Percentiles rank a stretch among this genome's conserved stretches.
Conservation (phyloP, 1,140 invertebrate genomes). For the Araneus ventricosus region DNA sequence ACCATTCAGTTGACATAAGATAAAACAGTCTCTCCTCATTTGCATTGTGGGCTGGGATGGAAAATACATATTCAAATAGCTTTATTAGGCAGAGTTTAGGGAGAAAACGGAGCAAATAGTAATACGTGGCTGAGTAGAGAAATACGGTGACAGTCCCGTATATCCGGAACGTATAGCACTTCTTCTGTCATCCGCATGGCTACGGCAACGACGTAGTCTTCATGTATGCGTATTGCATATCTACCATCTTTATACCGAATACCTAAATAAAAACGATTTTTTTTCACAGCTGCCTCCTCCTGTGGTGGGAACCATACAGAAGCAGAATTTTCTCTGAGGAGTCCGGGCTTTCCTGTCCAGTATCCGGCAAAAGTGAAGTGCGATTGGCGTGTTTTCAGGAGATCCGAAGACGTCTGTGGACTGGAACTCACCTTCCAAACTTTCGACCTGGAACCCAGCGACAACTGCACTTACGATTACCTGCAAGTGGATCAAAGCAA, state of each 20-base stretch:
- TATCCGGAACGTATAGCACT: no score
- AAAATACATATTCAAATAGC: no score
- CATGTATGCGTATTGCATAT: no score
- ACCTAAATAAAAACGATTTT: neutral
- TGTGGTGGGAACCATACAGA: constrained; percentile 21
- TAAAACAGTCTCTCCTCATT: no score
- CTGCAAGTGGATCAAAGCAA: constrained; percentile 76
- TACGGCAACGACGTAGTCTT: no score
- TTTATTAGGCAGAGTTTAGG: no score
- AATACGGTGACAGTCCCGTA: no score
- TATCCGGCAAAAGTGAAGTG: constrained; percentile 75
- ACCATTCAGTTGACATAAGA: no score
- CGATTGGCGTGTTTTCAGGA: constrained; percentile 68
- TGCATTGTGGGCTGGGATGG: no score
- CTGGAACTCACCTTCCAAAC: constrained; percentile 76
- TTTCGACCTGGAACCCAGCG: constrained; percentile 77
- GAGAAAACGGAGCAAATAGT: no score
- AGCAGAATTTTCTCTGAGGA: constrained; percentile 70
- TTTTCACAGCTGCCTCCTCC: neutral
- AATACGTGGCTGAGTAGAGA: no score
- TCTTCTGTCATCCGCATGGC: no score
- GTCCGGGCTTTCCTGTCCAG: constrained; percentile 74
- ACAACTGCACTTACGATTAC: constrained; percentile 78
- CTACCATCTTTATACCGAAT: neutral
- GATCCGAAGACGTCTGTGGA: constrained; percentile 76